Conservation (phyloP, 2,113 vertebrate species). For the Cyprinodon tularosa region DNA sequence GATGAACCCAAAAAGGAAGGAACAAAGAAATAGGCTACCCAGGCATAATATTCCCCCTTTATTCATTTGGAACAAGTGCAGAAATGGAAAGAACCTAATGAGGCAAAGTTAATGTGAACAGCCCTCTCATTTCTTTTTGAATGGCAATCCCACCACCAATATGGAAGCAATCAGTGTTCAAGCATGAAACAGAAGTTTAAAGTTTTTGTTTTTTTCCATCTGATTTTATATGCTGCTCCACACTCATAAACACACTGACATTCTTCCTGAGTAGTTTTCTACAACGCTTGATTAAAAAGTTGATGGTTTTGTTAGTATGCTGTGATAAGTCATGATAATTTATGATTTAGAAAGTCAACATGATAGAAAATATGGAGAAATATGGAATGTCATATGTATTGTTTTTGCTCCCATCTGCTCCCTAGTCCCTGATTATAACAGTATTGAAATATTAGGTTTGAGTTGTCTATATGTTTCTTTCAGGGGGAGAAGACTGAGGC, state of each 20-base stretch:
- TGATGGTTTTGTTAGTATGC: neutral
- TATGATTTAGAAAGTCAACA: neutral
- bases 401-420: neutral
- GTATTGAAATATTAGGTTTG: neutral
- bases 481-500: conserved; percentile 92
- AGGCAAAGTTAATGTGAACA: conserved; percentile 53
- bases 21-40: conserved; percentile 38
- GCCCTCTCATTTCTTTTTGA: conserved; percentile 41
- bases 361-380: neutral
- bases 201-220: neutral
- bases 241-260: conserved; percentile 20
- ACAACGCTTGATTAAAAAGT: neutral
- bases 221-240: neutral
- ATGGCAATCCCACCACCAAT: conserved; percentile 46
- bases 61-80: conserved; percentile 31
- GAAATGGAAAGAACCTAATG: conserved; percentile 49
- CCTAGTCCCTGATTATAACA: neutral
- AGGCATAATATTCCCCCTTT: conserved; percentile 17
- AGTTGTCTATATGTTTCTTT: conserved; percentile 27
- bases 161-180: conserved; percentile 63
- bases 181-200: conserved; percentile 43
- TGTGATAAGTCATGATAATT: neutral
- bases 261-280: neutral
- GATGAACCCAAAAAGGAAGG: conserved; percentile 43
- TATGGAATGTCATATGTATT: neutral